Conservation (phyloP, 2,888 invertebrate species). For the Microctonus aethiopoides region DNA sequence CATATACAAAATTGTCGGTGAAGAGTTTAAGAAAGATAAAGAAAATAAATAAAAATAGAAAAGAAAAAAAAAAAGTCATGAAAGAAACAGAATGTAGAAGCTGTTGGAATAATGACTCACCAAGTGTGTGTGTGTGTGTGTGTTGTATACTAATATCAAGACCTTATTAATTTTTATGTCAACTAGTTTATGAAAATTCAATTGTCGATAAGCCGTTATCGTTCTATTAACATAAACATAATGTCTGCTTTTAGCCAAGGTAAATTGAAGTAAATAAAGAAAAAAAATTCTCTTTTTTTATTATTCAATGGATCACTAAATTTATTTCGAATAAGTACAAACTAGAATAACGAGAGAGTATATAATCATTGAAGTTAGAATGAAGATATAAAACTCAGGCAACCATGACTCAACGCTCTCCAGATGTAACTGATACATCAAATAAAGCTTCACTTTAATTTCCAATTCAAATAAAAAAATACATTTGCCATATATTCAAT, state of each 20-base stretch:
- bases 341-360: neutral
- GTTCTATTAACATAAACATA: constrained; percentile 10
- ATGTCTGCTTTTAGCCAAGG: constrained; percentile 6
- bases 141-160: no score
- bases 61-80: neutral
- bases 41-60: neutral
- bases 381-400: constrained; percentile 2
- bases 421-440: constrained; percentile 44
- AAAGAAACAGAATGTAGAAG: neutral
- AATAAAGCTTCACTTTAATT: constrained; percentile 37
- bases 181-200: constrained; percentile 11
- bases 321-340: neutral
- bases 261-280: neutral
- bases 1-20: neutral
- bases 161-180: neutral
- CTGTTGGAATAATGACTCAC: neutral
- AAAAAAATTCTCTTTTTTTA: neutral
- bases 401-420: constrained; percentile 42
- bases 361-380: neutral
- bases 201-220: constrained; percentile 12
- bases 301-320: neutral
- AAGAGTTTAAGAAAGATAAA: constrained; percentile 1
- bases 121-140: no score
- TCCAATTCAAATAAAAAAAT: constrained; percentile 23
- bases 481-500: neutral